Percentiles rank a stretch among this genome's conserved stretches.
Conservation (phyloP, 2,888 invertebrate species). For the Prosapia bicincta region DNA sequence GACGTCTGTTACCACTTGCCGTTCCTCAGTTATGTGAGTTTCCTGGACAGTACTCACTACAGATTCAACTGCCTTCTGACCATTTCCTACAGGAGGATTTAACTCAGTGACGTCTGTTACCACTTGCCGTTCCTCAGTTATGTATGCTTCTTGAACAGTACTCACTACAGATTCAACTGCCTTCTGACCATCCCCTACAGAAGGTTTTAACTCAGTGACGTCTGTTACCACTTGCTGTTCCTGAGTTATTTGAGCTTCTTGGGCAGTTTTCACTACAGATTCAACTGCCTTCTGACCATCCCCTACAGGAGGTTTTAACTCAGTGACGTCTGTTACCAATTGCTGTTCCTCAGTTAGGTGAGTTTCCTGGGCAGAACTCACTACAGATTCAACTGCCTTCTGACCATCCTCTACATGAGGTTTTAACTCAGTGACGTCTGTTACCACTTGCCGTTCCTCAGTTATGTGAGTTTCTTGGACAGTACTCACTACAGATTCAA, state of each 20-base stretch:
- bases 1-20: background rate
- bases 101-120: background rate
- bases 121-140: background rate
- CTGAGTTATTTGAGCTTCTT: background rate
- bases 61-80: background rate
- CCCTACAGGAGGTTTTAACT: background rate
- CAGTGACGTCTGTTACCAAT: no score
- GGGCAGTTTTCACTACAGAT: conserved; percentile 10
- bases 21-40: conserved; percentile 1
- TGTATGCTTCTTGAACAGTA: conserved; percentile 4
- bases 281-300: conserved; percentile 8
- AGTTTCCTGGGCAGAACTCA: no score
- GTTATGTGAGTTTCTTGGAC: background rate
- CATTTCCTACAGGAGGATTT: background rate
- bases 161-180: conserved; percentile 10
- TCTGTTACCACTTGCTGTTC: background rate
- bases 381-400: no score
- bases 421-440: background rate
- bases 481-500: no score
- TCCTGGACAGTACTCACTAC: background rate
- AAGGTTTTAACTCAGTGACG: background rate
- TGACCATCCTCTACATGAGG: no score
- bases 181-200: conserved; percentile 1
- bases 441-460: conserved; percentile 13
- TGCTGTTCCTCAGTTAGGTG: no score